Evolutionary conservation across 1,140 invertebrate genomes (phyloP), one percentile per base, ranked within the genome.

Genomic region (Lordiphosa stackelbergi): DNA sequence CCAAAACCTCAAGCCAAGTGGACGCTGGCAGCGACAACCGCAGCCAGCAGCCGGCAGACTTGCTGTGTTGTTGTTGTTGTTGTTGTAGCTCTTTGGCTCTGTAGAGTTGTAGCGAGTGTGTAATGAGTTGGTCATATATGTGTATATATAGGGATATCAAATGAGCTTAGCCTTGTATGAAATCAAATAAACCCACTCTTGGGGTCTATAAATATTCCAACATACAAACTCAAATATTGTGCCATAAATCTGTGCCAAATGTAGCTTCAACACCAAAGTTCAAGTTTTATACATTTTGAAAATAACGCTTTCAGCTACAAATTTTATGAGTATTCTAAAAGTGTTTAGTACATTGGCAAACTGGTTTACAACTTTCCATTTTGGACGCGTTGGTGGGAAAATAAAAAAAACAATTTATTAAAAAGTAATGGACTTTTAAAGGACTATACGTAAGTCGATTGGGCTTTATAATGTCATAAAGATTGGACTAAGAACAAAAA

Each of bases 21-120:
- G 24, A 9, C 56, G 63, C 38, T 43, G 34, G 61, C 47, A 28
- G 41, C 55, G 8, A 31, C 47, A 19, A 28, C 10, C 19, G 34
- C n/a, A 37, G 35, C 47, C 47, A 38, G 2, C 47, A 49, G 31
- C 31, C 45, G 45, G 41, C 42, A 47, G 28, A 35, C 19, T 19
- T 19, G 19, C 19, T 19, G 3, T n/a, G 11, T 13, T 8, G 10
- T 42, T 8, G 38, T 40, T 42, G 11, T 31, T 31, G 28, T 31
- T 7, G 48, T 8, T 7, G 48, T 8, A 64, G 63, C 61, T 64
- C 61, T 64, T 41, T 47, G 19, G 35, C 31, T 13, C 16, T 13
- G 28, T 13, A 63, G 49, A 52, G 61, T 64, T 52, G 47, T 59
- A 19, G 35, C 35, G 53, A 53, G 63, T 16, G 38, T 34, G 11